Base-by-base conservation (phyloP, 2,888 invertebrate species). In the Chrysopilus asiliformis region DNA sequence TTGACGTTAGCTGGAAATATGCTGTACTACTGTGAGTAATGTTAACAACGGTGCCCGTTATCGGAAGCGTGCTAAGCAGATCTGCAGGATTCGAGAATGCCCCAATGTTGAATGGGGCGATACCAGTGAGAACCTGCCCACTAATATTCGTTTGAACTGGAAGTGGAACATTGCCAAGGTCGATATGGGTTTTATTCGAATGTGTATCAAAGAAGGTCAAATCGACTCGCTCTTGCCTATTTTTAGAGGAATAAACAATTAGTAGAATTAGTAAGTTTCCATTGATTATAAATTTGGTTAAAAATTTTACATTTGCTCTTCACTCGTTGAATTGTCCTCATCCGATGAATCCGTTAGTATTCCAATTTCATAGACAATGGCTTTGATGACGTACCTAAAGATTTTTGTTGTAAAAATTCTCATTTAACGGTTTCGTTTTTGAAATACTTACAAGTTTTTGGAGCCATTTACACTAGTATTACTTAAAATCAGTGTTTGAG, bases 301-400 rank as follows among this genome's bases (percentile, higher is more conserved):
- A 20, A 24, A 24, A 32, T 9, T 42, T 43, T 39, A 48, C 40
- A 30, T 40, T 40, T 40, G 36, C 6, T 33, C 33, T 17, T 38
- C 32, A 38, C 7, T 20, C 7, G 31, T 37, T 3, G 25, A 18
- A 8, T 65, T 66, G 27, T 64, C 65, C 41, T 60, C 64, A 20
- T 50, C 47, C 2, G 59, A 60, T 2, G 64, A 65, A 41, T 73
- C 70, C 4, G 72, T 71, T 19, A 73, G 55, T 44, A 73, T 68
- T 38, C 73, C 73, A 45, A 73, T 66, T 58, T 73, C 73, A 45
- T 73, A 73, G 24, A 72, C 68, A 4, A 71, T 61, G 0, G 71
- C 70, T 47, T 66, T 68, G 38, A 73, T 67, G 10, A 72, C 65
- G 43, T 70, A 71, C 43, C 72, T 72, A 41, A 17, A 43, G 19